phyloP scores from a whole-genome alignment of 2,797 vertebrate species.

The Xenops minutus region DNA sequence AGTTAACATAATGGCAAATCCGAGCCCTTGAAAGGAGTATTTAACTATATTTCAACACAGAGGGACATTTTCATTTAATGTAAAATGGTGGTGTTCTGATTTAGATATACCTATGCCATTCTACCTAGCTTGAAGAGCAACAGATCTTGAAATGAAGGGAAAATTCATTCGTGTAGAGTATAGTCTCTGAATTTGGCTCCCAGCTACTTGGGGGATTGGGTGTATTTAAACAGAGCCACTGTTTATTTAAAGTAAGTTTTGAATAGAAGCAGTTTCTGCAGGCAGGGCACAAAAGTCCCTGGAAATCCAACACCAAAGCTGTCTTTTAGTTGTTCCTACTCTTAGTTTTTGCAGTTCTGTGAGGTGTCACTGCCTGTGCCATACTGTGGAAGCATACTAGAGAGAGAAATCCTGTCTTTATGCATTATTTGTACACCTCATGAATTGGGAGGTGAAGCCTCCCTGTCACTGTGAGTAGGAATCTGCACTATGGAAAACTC shows the following conservation, averaged over 20 bases:
- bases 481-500: neutral
- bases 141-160: neutral
- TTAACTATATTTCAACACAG: neutral
- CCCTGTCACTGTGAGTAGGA: neutral
- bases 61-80: neutral
- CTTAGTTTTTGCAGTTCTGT: neutral
- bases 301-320: neutral
- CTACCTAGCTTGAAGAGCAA: neutral
- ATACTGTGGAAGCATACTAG: neutral
- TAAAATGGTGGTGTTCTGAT: neutral
- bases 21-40: neutral
- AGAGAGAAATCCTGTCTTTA: neutral
- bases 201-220: neutral
- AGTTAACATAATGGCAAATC: neutral
- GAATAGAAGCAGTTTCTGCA: neutral
- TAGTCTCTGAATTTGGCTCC: neutral
- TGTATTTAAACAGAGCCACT: neutral
- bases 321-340: neutral
- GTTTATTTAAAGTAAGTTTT: neutral
- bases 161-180: neutral
- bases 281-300: neutral
- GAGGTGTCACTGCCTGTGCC: neutral
- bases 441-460: neutral
- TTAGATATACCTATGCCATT: neutral
- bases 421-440: fast-evolving